These are phyloP conservation scores for Spheniscus humboldti DNA, from an alignment of 2,797 vertebrate genomes.

Conservation along the genomic window DNA sequence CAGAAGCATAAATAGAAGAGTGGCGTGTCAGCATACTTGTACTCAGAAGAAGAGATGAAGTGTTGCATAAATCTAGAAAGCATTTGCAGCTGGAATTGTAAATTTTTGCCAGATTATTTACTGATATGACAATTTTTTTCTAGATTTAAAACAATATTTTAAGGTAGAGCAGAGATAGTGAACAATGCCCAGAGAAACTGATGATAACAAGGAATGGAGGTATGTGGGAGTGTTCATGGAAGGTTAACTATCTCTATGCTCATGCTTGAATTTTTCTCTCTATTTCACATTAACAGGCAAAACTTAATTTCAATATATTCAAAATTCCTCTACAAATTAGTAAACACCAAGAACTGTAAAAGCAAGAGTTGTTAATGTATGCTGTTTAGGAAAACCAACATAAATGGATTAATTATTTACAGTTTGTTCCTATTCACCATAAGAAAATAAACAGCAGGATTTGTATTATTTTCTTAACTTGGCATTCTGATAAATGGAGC, in stretches of 20 bases:
- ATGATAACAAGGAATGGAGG: neutral
- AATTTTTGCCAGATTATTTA: constrained; percentile 33
- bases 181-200: neutral
- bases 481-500: neutral
- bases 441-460: neutral
- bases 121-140: constrained; percentile 1
- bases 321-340: neutral
- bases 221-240: neutral
- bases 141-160: constrained; percentile 23
- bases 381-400: neutral
- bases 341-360: neutral
- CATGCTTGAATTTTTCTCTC: neutral
- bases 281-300: neutral
- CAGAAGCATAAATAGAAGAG: neutral
- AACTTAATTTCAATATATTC: neutral
- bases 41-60: constrained; percentile 4
- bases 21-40: neutral
- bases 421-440: neutral
- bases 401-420: neutral
- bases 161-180: neutral
- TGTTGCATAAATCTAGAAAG: neutral
- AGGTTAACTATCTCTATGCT: neutral
- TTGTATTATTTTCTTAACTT: neutral
- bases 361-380: neutral
- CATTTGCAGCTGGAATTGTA: constrained; percentile 24